These are phyloP conservation scores for Lytechinus pictus DNA, from an alignment of 35 echinoderm and acorn worm species.

Conservation along the genomic window DNA sequence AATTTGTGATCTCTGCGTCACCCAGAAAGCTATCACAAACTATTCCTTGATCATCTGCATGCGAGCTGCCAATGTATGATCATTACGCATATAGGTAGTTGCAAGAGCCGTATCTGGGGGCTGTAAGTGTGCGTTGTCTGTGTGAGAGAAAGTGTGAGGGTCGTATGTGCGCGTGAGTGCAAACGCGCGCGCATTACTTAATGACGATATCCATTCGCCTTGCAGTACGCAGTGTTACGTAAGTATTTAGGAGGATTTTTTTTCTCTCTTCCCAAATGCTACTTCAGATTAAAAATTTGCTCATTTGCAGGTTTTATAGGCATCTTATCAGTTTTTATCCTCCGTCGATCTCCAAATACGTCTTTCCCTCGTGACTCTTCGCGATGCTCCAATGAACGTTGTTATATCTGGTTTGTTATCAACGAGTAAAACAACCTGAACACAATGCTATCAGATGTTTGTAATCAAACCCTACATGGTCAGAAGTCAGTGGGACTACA, in stretches of 20 bases:
- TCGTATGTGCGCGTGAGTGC: neutral
- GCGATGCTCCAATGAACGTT: neutral
- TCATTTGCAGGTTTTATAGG: neutral
- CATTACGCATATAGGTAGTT: neutral
- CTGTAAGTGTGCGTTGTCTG: neutral
- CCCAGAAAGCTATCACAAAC: no score
- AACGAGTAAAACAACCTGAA: neutral
- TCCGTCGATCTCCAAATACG: neutral
- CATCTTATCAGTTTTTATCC: constrained; percentile 1
- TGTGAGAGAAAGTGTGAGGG: neutral
- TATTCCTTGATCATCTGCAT: neutral
- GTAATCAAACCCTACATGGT: neutral
- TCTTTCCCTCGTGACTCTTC: neutral
- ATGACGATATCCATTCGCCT: neutral
- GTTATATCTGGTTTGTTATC: constrained; percentile 7
- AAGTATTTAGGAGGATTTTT: neutral
- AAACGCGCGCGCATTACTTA: neutral
- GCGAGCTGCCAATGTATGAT: neutral
- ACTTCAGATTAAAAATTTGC: neutral
- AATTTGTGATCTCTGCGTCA: neutral
- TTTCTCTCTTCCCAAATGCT: neutral
- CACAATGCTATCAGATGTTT: neutral
- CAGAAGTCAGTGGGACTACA: neutral
- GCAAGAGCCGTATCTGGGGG: no score
- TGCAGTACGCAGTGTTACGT: neutral